phyloP scores from a whole-genome alignment of 2,113 vertebrate species.

The Osmerus mordax region DNA sequence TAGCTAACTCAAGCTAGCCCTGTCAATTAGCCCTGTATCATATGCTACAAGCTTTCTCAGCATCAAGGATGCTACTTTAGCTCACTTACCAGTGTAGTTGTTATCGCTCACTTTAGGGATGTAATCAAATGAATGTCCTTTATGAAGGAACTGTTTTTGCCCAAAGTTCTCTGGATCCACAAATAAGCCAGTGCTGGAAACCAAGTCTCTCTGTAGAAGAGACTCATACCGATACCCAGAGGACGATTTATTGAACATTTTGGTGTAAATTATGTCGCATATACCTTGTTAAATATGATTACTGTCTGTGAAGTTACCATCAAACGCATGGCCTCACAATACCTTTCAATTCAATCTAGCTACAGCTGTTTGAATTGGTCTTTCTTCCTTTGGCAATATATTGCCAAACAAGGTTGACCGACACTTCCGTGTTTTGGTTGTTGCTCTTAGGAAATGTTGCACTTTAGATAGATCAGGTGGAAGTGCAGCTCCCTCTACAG shows the following conservation, averaged over 20 bases:
- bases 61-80: no score
- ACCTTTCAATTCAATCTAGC: no score
- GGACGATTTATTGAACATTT: slow-evolving; percentile 68
- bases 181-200: slow-evolving; percentile 70
- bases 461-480: no score
- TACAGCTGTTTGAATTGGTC: no score
- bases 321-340: neutral
- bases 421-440: no score
- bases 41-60: no score
- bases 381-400: no score
- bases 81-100: slow-evolving; percentile 63
- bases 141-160: slow-evolving; percentile 35
- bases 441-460: no score
- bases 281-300: neutral
- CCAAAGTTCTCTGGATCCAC: slow-evolving; percentile 55
- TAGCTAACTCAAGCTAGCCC: no score
- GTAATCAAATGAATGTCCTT: slow-evolving; percentile 71
- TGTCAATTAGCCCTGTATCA: no score
- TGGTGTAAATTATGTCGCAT: neutral
- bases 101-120: slow-evolving; percentile 65
- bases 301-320: neutral
- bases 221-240: slow-evolving; percentile 67
- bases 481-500: no score
- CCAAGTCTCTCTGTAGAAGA: slow-evolving; percentile 73
- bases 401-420: no score